phyloP scores from a whole-genome alignment of 2,888 invertebrate genomes.

The Fragum whitleyi region DNA sequence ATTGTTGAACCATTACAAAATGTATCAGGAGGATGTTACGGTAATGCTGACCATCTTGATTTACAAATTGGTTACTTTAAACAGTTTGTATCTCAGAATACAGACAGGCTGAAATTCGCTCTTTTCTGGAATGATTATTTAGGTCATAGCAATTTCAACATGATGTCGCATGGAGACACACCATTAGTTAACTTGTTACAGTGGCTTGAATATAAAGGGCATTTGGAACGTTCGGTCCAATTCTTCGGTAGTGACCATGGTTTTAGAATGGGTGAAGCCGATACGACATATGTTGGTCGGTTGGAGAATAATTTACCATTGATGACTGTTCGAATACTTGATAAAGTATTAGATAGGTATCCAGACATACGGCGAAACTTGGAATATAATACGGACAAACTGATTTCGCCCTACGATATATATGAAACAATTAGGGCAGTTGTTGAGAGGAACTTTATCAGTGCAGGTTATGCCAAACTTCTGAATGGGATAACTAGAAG shows the following conservation, averaged over 20 bases:
- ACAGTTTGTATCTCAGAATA: slow-evolving; percentile 85
- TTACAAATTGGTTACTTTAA: slow-evolving; percentile 87
- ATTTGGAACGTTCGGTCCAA: slow-evolving; percentile 74
- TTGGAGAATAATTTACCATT: slow-evolving; percentile 95
- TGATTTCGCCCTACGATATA: slow-evolving; percentile 93
- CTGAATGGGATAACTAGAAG: slow-evolving; percentile 41
- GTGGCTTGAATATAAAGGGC: neutral
- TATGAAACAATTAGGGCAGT: slow-evolving; percentile 92
- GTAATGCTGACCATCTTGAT: slow-evolving; percentile 90
- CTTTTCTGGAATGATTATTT: neutral
- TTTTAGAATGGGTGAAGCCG: slow-evolving; percentile 42
- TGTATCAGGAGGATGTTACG: slow-evolving; percentile 87
- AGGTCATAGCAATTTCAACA: neutral
- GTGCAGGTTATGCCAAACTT: neutral
- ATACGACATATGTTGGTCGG: slow-evolving; percentile 89
- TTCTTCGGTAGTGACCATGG: slow-evolving; percentile 93
- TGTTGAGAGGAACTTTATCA: slow-evolving; percentile 30
- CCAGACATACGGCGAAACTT: slow-evolving; percentile 89
- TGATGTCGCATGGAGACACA: neutral
- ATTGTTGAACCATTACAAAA: slow-evolving; percentile 49
- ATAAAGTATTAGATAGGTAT: slow-evolving; percentile 89
- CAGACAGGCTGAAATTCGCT: neutral
- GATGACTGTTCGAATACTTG: slow-evolving; percentile 90
- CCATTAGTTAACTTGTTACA: neutral
- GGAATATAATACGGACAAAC: slow-evolving; percentile 87